phyloP scores from a whole-genome alignment of 2,113 vertebrate genomes.

The Tiliqua scincoides region DNA sequence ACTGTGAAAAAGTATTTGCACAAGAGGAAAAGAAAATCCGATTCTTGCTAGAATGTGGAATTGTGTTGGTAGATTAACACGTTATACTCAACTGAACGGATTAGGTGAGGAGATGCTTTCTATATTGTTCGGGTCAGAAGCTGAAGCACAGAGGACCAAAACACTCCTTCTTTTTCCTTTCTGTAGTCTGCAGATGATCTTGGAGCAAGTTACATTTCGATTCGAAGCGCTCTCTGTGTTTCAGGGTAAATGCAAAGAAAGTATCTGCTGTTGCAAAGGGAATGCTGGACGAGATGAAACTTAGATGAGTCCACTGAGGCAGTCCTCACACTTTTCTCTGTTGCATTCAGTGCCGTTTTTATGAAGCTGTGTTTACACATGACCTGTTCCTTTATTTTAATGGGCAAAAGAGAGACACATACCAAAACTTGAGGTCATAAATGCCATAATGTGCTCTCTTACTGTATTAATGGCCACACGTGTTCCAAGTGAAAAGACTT shows the following conservation, averaged over 20 bases:
- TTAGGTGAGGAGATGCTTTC: background rate
- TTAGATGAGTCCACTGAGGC: background rate
- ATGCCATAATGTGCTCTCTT: conserved; percentile 6
- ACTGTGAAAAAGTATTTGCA: background rate
- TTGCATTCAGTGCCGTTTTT: background rate
- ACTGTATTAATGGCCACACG: background rate
- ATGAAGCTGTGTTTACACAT: background rate
- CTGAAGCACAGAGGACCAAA: background rate
- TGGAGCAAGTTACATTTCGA: background rate
- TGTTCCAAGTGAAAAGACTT: conserved; percentile 24
- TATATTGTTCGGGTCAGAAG: background rate
- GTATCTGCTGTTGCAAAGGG: background rate
- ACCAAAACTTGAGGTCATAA: background rate
- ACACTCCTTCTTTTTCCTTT: background rate
- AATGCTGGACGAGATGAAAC: background rate
- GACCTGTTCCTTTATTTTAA: background rate
- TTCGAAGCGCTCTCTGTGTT: background rate
- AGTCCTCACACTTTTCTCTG: background rate
- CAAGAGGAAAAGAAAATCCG: background rate
- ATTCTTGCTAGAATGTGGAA: background rate
- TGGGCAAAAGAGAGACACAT: conserved; percentile 3
- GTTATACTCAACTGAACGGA: background rate
- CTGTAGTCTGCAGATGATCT: background rate
- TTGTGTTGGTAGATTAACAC: background rate
- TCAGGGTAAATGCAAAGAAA: background rate